phyloP scores from a whole-genome alignment of 2,888 invertebrate species.

The Melitaea athalia region DNA sequence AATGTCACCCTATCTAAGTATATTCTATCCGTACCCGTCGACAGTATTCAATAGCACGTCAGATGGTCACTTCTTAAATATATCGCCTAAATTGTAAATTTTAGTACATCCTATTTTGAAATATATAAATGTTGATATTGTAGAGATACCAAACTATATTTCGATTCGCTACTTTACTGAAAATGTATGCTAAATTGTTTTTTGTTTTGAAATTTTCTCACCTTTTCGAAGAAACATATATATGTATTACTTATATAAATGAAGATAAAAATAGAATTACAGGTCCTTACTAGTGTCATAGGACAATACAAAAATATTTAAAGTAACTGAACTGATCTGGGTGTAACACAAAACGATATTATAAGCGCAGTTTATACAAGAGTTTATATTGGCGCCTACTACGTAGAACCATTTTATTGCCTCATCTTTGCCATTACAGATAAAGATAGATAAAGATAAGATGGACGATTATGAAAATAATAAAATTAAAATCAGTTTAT shows the following conservation, averaged over 20 bases:
- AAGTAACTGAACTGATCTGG: background rate
- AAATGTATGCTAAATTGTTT: too few species aligned
- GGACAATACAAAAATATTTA: background rate
- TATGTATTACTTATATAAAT: too few species aligned
- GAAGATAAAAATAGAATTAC: too few species aligned
- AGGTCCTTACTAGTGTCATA: too few species aligned
- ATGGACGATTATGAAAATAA: slow-evolving; percentile 2
- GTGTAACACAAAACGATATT: slow-evolving; percentile 17
- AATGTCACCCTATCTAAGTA: slow-evolving; percentile 7
- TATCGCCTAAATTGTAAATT: too few species aligned
- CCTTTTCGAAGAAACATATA: too few species aligned
- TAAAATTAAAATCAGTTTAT: background rate
- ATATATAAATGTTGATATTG: too few species aligned
- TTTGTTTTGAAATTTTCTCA: too few species aligned
- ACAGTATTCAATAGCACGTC: background rate
- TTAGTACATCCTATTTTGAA: too few species aligned
- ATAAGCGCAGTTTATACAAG: slow-evolving; percentile 30
- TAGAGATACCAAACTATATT: too few species aligned
- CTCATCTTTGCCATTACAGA: slow-evolving; percentile 42
- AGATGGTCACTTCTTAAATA: background rate
- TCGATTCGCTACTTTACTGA: too few species aligned
- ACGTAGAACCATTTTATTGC: slow-evolving; percentile 42
- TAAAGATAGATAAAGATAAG: slow-evolving; percentile 30
- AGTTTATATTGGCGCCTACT: slow-evolving; percentile 39
- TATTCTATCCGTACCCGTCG: slow-evolving; percentile 5